A percentile compares a stretch with the other conserved stretches of the same genome.
These are phyloP conservation scores for Ailuropoda melanoleuca DNA, from an alignment of 2,113 vertebrate genomes.

Conservation along the genomic window DNA sequence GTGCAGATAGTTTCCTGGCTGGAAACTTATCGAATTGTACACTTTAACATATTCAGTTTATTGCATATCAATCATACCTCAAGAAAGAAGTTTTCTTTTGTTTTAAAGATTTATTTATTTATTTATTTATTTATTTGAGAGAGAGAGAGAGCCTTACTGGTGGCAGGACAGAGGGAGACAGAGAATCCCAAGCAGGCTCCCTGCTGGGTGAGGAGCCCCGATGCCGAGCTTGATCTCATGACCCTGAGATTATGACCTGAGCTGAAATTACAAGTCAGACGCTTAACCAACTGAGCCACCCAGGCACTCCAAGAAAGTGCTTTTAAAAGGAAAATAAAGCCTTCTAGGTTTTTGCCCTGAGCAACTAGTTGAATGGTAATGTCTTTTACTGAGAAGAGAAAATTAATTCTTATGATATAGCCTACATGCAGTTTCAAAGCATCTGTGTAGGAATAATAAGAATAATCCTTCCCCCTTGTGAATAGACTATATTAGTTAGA, in stretches of 20 bases:
- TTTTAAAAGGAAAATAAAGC: slow-evolving; percentile 1
- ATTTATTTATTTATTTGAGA: not conserved
- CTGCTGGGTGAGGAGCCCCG: not conserved
- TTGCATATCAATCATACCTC: not conserved
- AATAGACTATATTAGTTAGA: not conserved
- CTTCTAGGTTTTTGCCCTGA: not conserved
- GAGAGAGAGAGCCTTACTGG: not conserved
- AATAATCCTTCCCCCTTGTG: not conserved
- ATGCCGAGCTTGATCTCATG: not conserved
- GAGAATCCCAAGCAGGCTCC: not conserved
- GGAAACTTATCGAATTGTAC: not conserved
- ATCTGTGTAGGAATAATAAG: not conserved
- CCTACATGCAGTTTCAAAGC: not conserved
- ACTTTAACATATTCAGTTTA: not conserved
- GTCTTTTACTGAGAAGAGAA: slow-evolving; percentile 24
- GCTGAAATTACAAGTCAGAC: not conserved
- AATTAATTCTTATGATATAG: not conserved
- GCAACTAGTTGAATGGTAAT: not conserved
- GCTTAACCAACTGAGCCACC: not conserved
- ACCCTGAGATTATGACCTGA: not conserved
- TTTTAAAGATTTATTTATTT: not conserved
- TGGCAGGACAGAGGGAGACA: not conserved
- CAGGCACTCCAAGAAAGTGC: not conserved
- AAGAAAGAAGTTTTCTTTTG: not conserved
- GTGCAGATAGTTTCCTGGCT: not conserved